Evolutionary conservation across 2,888 invertebrate species (phyloP).

Genomic region (Agrotis exclamationis): DNA sequence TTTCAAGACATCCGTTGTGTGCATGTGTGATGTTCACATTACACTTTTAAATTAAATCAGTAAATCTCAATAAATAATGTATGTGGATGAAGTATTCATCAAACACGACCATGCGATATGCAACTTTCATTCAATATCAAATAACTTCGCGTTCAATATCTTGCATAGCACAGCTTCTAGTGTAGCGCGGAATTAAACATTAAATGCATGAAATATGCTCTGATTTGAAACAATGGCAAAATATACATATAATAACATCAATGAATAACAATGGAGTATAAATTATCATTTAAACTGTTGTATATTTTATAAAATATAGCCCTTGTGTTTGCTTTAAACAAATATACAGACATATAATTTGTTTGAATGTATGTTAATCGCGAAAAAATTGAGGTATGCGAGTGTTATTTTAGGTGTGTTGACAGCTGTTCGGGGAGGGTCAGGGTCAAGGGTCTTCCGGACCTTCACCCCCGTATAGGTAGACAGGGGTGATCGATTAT

Average conservation of each 20-base stretch:
- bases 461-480: neutral
- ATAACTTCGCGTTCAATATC: slow-evolving; percentile 46
- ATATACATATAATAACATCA: slow-evolving; percentile 92
- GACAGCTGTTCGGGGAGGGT: slow-evolving; percentile 7
- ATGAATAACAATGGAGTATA: slow-evolving; percentile 91
- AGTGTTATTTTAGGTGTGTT: slow-evolving; percentile 3
- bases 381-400: slow-evolving; percentile 47
- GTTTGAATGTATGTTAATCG: slow-evolving; percentile 76
- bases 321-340: slow-evolving; percentile 83
- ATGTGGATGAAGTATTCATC: slow-evolving; percentile 20
- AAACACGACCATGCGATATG: slow-evolving; percentile 14
- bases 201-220: slow-evolving; percentile 91
- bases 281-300: slow-evolving; percentile 91
- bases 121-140: slow-evolving; percentile 33
- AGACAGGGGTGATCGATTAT: slow-evolving; percentile 3
- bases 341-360: slow-evolving; percentile 78
- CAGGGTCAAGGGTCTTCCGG: slow-evolving; percentile 6
- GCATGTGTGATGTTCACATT: slow-evolving; percentile 71
- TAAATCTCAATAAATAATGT: slow-evolving; percentile 72
- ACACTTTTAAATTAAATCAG: slow-evolving; percentile 77
- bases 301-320: slow-evolving; percentile 91
- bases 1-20: slow-evolving; percentile 68
- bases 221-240: slow-evolving; percentile 91
- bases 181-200: slow-evolving; percentile 83
- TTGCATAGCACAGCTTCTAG: slow-evolving; percentile 61